phyloP scores from a whole-genome alignment of 2,113 vertebrate species.

The Rana temporaria region DNA sequence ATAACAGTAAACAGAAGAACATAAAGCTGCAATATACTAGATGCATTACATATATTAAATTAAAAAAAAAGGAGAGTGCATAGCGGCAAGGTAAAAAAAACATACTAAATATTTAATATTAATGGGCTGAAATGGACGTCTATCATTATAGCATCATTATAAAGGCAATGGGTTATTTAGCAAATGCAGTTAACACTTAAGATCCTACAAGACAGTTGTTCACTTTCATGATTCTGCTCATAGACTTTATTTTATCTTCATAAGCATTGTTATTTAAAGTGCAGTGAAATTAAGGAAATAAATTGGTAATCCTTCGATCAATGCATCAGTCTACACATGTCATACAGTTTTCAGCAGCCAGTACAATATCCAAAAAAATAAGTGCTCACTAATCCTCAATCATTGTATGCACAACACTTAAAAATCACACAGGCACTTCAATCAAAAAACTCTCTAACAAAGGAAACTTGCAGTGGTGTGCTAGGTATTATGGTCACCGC shows the following conservation, averaged over 20 bases:
- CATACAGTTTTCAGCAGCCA: no score
- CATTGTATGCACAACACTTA: no score
- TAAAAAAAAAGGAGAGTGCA: neutral
- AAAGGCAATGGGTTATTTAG: slow-evolving; percentile 15
- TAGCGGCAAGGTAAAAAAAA: slow-evolving; percentile 21
- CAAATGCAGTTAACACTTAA: slow-evolving; percentile 14
- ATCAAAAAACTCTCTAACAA: no score
- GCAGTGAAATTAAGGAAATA: no score
- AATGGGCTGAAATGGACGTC: slow-evolving; percentile 18
- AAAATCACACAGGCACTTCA: no score
- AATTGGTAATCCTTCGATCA: no score
- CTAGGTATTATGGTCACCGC: no score
- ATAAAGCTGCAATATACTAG: neutral
- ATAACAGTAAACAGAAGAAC: neutral
- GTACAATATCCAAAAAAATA: no score
- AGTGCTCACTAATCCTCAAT: no score
- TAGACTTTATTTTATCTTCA: neutral
- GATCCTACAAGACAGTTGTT: neutral
- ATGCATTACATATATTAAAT: neutral
- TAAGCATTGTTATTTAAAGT: no score
- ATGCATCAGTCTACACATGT: no score
- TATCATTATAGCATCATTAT: neutral
- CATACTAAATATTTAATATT: slow-evolving; percentile 38
- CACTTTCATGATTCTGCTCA: neutral
- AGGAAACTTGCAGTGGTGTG: no score